These are phyloP conservation scores for Heteromyza rotundicornis DNA, from an alignment of 2,888 invertebrate species.

Conservation along the genomic window DNA sequence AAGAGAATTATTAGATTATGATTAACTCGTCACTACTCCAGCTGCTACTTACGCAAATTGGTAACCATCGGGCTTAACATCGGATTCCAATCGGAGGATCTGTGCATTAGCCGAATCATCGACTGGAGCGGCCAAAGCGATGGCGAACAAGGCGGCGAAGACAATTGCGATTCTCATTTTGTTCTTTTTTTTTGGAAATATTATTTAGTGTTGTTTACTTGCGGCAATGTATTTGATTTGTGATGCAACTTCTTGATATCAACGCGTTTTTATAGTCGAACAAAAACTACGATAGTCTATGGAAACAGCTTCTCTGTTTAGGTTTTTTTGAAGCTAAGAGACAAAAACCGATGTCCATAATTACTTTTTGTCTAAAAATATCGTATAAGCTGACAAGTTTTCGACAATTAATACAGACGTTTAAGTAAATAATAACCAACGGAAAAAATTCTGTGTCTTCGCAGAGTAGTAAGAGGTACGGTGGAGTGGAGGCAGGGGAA, in stretches of 20 bases:
- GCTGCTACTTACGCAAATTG: slow-evolving; percentile 66
- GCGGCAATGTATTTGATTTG: neutral
- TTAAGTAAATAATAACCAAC: no score
- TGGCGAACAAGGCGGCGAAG: slow-evolving; percentile 50
- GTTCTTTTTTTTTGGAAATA: neutral
- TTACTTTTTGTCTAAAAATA: no score
- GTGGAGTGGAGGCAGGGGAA: no score
- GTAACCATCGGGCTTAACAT: slow-evolving; percentile 68
- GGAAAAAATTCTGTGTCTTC: no score
- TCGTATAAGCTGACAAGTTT: no score
- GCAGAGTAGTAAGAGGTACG: no score
- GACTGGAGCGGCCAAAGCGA: slow-evolving; percentile 50
- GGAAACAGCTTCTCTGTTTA: no score
- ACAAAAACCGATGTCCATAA: no score
- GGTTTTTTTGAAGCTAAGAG: no score
- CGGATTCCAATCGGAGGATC: slow-evolving; percentile 55
- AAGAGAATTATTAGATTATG: neutral
- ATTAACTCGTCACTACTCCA: no score
- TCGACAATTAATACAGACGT: no score
- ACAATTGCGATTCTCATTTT: slow-evolving; percentile 54
- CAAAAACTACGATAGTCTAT: no score
- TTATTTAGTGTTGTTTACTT: neutral
- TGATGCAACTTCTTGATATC: neutral
- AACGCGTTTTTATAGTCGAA: neutral
- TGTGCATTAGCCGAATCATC: slow-evolving; percentile 40